These are phyloP conservation scores for Bemisia tabaci DNA, from an alignment of 1,140 invertebrate species.

Conservation along the genomic window DNA sequence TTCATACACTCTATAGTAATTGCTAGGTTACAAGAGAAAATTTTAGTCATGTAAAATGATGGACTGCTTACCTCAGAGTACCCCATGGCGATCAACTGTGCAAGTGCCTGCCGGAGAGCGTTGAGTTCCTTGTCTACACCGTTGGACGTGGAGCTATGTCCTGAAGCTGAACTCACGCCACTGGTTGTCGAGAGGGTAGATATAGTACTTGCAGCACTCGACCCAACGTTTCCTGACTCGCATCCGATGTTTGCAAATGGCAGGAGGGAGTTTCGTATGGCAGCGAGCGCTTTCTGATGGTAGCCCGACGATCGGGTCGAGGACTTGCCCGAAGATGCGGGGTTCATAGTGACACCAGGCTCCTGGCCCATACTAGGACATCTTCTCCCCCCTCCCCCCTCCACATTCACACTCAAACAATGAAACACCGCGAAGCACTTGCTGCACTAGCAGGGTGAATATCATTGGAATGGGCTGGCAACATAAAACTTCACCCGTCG, in stretches of 20 bases:
- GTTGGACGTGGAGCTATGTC: conserved; percentile 42
- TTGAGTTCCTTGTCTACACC: conserved; percentile 31
- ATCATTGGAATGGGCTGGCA: no score
- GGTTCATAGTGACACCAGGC: conserved; percentile 43
- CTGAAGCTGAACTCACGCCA: conserved; percentile 46
- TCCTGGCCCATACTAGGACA: conserved; percentile 46
- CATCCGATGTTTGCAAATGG: conserved; percentile 58
- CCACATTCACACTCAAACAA: conserved; percentile 32
- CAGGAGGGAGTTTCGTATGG: conserved; percentile 70
- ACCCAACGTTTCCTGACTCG: conserved; percentile 40
- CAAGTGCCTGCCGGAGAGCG: conserved; percentile 39
- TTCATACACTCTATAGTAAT: no score
- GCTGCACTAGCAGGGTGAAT: not conserved
- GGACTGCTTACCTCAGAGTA: conserved; percentile 49
- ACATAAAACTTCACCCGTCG: no score
- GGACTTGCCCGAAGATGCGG: conserved; percentile 45
- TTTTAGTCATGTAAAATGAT: no score
- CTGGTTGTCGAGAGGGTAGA: conserved; percentile 49
- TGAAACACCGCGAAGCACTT: conserved; percentile 16
- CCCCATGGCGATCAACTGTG: conserved; percentile 45
- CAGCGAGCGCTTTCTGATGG: conserved; percentile 71
- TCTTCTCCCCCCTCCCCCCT: conserved; percentile 30
- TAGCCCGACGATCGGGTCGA: conserved; percentile 65
- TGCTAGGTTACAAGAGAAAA: no score
- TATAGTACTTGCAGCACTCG: conserved; percentile 60